Evolutionary conservation across 2,888 invertebrate species (phyloP).

Genomic region (Drosophila subquinaria): DNA sequence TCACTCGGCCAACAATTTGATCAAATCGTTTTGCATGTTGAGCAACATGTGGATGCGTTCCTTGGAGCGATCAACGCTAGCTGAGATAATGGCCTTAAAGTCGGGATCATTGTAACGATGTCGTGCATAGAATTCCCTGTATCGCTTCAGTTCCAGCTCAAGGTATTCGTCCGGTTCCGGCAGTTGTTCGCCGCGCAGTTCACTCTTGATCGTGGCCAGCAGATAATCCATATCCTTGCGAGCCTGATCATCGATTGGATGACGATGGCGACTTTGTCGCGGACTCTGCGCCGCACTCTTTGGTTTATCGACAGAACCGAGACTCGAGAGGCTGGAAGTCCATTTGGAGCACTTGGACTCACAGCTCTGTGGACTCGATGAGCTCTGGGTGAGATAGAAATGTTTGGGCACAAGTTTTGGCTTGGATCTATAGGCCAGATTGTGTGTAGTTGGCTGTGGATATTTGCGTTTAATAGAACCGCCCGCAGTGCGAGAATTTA

Average conservation of each 20-base stretch:
- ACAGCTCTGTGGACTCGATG: background rate
- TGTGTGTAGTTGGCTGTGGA: background rate
- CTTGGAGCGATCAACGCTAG: slow-evolving; percentile 17
- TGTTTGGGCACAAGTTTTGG: slow-evolving; percentile 42
- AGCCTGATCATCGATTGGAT: slow-evolving; percentile 8
- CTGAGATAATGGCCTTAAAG: slow-evolving; percentile 2
- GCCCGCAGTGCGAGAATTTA: slow-evolving; percentile 22
- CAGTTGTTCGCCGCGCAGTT: slow-evolving; percentile 70
- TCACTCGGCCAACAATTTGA: slow-evolving; percentile 63
- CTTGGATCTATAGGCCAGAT: slow-evolving; percentile 10
- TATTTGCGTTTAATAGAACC: slow-evolving; percentile 12
- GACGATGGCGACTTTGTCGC: background rate
- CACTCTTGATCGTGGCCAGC: slow-evolving; percentile 61
- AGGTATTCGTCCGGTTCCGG: slow-evolving; percentile 61
- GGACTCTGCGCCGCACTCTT: background rate
- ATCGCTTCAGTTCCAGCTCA: slow-evolving; percentile 75
- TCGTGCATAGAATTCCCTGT: slow-evolving; percentile 59
- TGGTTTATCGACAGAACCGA: background rate
- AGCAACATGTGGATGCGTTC: slow-evolving; percentile 75
- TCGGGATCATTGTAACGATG: slow-evolving; percentile 41
- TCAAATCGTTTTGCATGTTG: slow-evolving; percentile 80
- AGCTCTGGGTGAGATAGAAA: background rate
- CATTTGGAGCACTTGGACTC: background rate
- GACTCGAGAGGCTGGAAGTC: background rate
- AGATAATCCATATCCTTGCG: slow-evolving; percentile 41